These are phyloP conservation scores for Amorpha juglandis DNA, from an alignment of 2,888 invertebrate species.

Conservation along the genomic window DNA sequence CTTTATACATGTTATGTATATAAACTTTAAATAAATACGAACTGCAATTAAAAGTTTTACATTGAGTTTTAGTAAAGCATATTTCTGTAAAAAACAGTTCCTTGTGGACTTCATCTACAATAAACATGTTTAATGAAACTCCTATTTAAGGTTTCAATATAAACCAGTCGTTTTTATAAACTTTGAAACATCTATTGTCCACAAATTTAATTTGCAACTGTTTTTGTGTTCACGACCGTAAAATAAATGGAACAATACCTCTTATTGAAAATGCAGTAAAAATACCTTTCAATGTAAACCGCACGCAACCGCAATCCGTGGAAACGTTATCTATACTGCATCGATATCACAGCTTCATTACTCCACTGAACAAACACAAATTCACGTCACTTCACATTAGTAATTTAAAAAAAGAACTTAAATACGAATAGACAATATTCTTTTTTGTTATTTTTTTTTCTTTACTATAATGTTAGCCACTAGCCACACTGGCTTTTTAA, in stretches of 20 bases:
- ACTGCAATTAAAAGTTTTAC: no score
- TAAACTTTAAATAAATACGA: no score
- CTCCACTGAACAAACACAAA: conserved; percentile 70
- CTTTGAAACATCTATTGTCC: background rate
- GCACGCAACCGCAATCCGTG: conserved; percentile 67
- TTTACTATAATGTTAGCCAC: background rate
- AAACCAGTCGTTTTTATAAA: background rate
- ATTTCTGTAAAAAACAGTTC: no score
- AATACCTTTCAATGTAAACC: conserved; percentile 36
- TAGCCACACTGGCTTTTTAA: background rate
- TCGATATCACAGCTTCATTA: conserved; percentile 58
- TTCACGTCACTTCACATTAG: conserved; percentile 48
- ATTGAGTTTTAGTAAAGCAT: background rate
- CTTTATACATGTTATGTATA: no score
- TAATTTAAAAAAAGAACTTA: conserved; percentile 32
- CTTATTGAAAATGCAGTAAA: conserved; percentile 22
- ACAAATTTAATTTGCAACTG: background rate
- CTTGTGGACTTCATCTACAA: no score
- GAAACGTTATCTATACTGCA: conserved; percentile 69
- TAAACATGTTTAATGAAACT: background rate
- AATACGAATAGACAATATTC: background rate
- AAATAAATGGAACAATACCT: conserved; percentile 21
- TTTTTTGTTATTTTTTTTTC: background rate
- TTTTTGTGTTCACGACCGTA: conserved; percentile 1
- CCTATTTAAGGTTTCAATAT: background rate